Evolutionary conservation across 1,140 invertebrate genomes (phyloP), one percentile per base, ranked within the genome.

Genomic region (Euborellia annulipes): DNA sequence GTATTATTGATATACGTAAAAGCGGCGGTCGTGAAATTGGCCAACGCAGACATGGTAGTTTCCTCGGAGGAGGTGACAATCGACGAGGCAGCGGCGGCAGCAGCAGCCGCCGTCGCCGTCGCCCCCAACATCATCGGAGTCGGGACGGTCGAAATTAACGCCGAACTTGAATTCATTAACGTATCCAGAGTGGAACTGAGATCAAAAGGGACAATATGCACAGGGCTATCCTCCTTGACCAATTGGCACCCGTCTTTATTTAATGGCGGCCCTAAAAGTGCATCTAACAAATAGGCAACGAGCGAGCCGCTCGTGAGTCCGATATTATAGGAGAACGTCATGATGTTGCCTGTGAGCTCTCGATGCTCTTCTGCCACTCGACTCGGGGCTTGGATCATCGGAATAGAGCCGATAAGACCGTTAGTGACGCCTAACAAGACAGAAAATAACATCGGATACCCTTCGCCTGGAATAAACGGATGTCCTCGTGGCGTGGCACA

Each of bases 281-380:
- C 72, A 54, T 90, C 76, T 43, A 91, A 65, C 9, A 86, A 64
- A 55, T 91, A 93, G 1, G 86, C 85, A 36, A 85, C 72, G 1
- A 85, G 60, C 0, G 85, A 85, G 1, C 88, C 88, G 2, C 78
- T 71, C 1, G 85, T 81, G 20, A 92, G 65, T 1, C 88, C 87
- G 34, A 85, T 72, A 55, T 81, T 88, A 58, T 93, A 93, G 0
- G 84, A 85, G 0, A 92, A 56, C 0, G 86, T 92, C 87, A 93
- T 93, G 53, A 92, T 87, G 54, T 93, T 92, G 43, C 86, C 86
- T 48, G 78, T 79, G 1, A 86, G 65, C 64, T 87, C 83, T 42
- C 79, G 70, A 47, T 80, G 70, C n/a, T 81, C 73, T 44, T 81
- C 78, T 1, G 76, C 68, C 2, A 92, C 85, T 58, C 83, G 78